These are phyloP conservation scores for Drosophila suboccidentalis DNA, from an alignment of 2,888 invertebrate species.

Conservation along the genomic window DNA sequence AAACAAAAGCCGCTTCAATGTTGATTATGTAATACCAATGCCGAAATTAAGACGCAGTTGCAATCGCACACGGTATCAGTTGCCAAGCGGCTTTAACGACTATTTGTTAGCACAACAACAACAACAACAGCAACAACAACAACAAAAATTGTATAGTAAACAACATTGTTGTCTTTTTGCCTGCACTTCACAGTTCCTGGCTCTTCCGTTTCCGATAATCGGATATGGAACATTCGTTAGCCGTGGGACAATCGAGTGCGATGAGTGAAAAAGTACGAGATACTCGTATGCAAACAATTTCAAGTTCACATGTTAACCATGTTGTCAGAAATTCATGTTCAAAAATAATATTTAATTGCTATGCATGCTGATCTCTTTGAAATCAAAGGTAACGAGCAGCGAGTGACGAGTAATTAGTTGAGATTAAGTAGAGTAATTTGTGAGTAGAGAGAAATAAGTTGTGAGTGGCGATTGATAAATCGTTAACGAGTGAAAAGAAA, in stretches of 20 bases:
- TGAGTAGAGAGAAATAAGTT: no score
- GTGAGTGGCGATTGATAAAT: no score
- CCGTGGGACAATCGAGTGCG: conserved; percentile 52
- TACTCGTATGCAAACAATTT: conserved; percentile 12
- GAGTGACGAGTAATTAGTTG: no score
- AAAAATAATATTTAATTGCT: conserved; percentile 1
- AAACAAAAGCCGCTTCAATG: conserved; percentile 43
- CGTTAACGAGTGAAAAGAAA: no score
- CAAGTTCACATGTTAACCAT: conserved; percentile 11
- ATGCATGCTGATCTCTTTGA: neutral
- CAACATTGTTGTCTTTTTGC: conserved; percentile 29
- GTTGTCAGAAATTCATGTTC: conserved; percentile 1
- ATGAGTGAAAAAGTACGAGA: neutral
- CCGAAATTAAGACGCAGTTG: conserved; percentile 68
- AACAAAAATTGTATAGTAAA: conserved; percentile 3
- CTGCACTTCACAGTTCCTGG: conserved; percentile 44
- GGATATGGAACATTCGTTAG: conserved; percentile 49
- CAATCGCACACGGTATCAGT: conserved; percentile 52
- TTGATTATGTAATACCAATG: conserved; percentile 67
- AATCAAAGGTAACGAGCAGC: no score
- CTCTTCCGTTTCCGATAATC: conserved; percentile 73
- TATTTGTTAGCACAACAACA: conserved; percentile 39
- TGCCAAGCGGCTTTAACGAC: conserved; percentile 37
- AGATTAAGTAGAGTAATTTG: no score
- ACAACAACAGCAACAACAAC: conserved; percentile 9